Evolutionary conservation across 2,888 invertebrate species (phyloP).

Genomic region (Tetramorium bicarinatum): DNA sequence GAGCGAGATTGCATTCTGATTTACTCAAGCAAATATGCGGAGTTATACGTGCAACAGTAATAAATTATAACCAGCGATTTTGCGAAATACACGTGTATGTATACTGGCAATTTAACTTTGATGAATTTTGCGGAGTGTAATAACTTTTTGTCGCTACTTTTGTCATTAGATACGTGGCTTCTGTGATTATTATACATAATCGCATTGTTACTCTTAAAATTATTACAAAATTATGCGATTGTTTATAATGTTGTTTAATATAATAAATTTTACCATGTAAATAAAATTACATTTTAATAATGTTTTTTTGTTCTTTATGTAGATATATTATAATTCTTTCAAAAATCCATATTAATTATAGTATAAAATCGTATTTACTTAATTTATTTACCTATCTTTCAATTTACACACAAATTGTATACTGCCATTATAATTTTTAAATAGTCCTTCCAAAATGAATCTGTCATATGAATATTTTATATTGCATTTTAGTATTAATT

Average conservation of each 20-base stretch:
- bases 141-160: slow-evolving; percentile 2
- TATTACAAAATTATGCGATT: neutral
- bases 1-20: slow-evolving; percentile 42
- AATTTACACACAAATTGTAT: slow-evolving; percentile 6
- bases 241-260: slow-evolving; percentile 9
- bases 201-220: neutral
- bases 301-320: neutral
- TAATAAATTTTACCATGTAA: neutral
- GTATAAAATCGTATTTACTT: neutral
- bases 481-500: neutral
- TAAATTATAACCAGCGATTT: slow-evolving; percentile 29
- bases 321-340: slow-evolving; percentile 3
- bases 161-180: neutral
- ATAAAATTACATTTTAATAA: neutral
- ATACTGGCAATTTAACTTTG: slow-evolving; percentile 16
- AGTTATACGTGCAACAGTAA: slow-evolving; percentile 14
- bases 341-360: neutral
- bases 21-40: slow-evolving; percentile 47
- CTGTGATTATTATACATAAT: neutral
- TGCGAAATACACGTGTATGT: neutral
- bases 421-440: neutral
- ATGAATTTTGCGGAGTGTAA: neutral
- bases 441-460: neutral
- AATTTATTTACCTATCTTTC: neutral
- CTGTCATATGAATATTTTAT: neutral